These are phyloP conservation scores for Zapornia atra DNA, from an alignment of 2,113 vertebrate genomes.

Conservation along the genomic window DNA sequence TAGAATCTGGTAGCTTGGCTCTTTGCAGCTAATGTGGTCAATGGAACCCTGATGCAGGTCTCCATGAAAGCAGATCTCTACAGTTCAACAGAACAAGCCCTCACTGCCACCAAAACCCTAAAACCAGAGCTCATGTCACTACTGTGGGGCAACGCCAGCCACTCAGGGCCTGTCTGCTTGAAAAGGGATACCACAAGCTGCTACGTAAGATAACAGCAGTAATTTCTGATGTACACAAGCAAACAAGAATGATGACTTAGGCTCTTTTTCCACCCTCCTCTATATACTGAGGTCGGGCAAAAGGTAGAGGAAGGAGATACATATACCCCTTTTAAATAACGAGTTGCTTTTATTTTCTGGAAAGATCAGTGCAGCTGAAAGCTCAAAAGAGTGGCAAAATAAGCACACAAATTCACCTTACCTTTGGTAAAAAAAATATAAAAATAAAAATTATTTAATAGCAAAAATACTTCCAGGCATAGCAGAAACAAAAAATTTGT, in stretches of 20 bases:
- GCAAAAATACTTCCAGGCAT: neutral
- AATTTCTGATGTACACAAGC: slow-evolving; percentile 32
- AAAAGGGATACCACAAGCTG: slow-evolving; percentile 52
- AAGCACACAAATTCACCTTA: neutral
- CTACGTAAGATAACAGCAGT: slow-evolving; percentile 36
- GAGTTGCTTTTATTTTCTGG: neutral
- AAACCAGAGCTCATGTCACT: neutral
- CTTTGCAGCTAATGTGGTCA: neutral
- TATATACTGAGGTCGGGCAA: neutral
- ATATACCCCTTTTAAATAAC: neutral
- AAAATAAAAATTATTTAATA: neutral
- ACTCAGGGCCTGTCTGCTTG: neutral
- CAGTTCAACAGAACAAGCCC: neutral
- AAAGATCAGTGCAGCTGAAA: neutral
- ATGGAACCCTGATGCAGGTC: neutral
- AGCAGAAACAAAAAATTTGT: neutral
- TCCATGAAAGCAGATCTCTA: neutral
- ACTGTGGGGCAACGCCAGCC: neutral
- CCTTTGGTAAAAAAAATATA: neutral
- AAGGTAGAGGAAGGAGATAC: neutral
- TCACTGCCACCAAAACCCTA: neutral
- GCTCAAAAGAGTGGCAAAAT: neutral
- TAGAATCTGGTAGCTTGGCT: neutral
- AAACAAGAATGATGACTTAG: slow-evolving; percentile 7
- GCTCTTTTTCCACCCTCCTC: neutral